These are phyloP conservation scores for Planococcus citri DNA, from an alignment of 1,140 invertebrate species.

Conservation along the genomic window DNA sequence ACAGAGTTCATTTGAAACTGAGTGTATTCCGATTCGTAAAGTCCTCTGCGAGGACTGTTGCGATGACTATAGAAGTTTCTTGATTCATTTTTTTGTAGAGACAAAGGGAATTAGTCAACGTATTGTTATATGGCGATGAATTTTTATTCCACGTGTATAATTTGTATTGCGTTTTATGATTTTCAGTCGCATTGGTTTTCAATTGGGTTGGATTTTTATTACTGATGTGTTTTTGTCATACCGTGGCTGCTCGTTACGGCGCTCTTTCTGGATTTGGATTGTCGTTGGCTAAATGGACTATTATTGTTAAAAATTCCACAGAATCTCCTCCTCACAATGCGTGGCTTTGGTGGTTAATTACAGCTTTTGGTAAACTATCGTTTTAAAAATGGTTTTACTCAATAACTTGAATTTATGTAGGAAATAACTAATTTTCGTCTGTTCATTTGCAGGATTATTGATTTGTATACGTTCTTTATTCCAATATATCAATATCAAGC, in stretches of 20 bases:
- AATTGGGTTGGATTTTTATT: constrained; percentile 91
- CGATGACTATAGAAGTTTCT: not conserved
- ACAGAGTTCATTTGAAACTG: too few relatives aligned
- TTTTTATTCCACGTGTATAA: not conserved
- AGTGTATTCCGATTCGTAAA: too few relatives aligned
- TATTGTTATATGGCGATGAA: too few relatives aligned
- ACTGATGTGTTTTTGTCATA: constrained; percentile 84
- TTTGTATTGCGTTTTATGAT: not conserved
- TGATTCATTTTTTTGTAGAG: not conserved
- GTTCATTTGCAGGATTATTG: constrained; percentile 51
- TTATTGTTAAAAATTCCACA: constrained; percentile 82
- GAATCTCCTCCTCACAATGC: constrained; percentile 58
- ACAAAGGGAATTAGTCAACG: too few relatives aligned
- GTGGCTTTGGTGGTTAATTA: constrained; percentile 81
- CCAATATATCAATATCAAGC: constrained; percentile 80
- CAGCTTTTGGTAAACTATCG: constrained; percentile 72
- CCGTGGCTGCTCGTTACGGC: constrained; percentile 81
- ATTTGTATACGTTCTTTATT: constrained; percentile 77
- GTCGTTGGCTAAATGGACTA: constrained; percentile 85
- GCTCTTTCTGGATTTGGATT: constrained; percentile 83
- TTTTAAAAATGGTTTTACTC: constrained; percentile 32
- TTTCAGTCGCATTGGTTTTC: constrained; percentile 70
- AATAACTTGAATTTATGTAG: too few relatives aligned
- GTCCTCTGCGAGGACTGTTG: not conserved
- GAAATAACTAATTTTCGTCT: constrained; percentile 21